Evolutionary conservation across 2,888 invertebrate genomes (phyloP).

Genomic region (Troides oblongomaculatus): DNA sequence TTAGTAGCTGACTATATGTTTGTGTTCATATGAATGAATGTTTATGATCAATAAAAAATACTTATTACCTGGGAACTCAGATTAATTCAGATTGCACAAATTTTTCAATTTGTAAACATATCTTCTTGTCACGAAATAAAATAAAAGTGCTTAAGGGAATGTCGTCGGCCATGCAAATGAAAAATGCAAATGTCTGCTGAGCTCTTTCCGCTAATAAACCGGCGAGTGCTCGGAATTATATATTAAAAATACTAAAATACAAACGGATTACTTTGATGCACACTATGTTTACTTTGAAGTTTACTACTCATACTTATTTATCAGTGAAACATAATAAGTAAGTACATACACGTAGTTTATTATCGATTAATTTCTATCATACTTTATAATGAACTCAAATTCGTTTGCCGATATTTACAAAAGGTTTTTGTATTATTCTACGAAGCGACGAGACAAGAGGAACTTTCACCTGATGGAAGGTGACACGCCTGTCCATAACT

Average conservation of each 20-base stretch:
- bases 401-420: too few species aligned
- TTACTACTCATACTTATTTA: neutral
- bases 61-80: neutral
- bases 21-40: too few species aligned
- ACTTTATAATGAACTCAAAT: too few species aligned
- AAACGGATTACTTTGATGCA: neutral
- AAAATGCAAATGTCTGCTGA: conserved; percentile 24
- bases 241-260: neutral
- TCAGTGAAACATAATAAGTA: too few species aligned
- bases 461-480: too few species aligned
- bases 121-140: conserved; percentile 18
- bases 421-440: too few species aligned
- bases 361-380: too few species aligned
- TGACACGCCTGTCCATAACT: too few species aligned
- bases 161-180: conserved; percentile 15
- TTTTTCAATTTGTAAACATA: conserved; percentile 18
- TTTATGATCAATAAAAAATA: too few species aligned
- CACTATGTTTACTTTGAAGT: neutral
- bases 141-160: conserved; percentile 18
- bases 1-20: too few species aligned
- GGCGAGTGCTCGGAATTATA: conserved; percentile 4
- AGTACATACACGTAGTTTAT: too few species aligned
- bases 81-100: conserved; percentile 11
- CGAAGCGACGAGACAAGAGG: too few species aligned
- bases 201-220: conserved; percentile 14